Conservation (phyloP, 2,797 vertebrate species). For the Centropyge bicolor region DNA sequence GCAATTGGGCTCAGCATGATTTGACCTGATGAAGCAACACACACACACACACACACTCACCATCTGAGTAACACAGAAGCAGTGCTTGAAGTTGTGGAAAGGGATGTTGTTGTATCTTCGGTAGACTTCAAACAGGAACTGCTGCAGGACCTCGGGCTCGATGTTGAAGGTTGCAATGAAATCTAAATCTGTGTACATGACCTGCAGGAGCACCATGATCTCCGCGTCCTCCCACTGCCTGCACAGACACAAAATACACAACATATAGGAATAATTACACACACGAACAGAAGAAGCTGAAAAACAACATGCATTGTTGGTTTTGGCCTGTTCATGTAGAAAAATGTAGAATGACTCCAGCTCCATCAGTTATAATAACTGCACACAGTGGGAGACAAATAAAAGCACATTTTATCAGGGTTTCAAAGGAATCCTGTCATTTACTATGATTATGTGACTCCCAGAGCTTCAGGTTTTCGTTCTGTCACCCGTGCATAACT, state of each 20-base stretch:
- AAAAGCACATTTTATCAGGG: not conserved
- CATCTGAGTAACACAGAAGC: constrained; percentile 90
- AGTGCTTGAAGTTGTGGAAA: constrained; percentile 90
- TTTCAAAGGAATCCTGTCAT: constrained; percentile 5
- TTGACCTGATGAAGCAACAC: not conserved
- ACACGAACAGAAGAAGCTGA: not conserved
- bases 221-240: constrained; percentile 90
- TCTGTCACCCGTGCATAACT: not conserved
- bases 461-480: not conserved
- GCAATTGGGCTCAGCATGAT: constrained; percentile 6
- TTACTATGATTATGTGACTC: not conserved
- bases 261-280: no score
- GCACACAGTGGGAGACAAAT: not conserved
- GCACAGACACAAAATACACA: constrained; percentile 43
- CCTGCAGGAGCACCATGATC: constrained; percentile 88
- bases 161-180: constrained; percentile 85
- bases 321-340: not conserved
- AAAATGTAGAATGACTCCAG: not conserved
- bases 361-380: not conserved
- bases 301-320: not conserved
- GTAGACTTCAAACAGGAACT: constrained; percentile 87
- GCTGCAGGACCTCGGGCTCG: constrained; percentile 84
- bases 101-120: constrained; percentile 89
- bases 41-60: constrained; percentile 67
- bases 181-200: constrained; percentile 88